Evolutionary conservation across 2,797 vertebrate species (phyloP).

Genomic region (Myotis vivesi): DNA sequence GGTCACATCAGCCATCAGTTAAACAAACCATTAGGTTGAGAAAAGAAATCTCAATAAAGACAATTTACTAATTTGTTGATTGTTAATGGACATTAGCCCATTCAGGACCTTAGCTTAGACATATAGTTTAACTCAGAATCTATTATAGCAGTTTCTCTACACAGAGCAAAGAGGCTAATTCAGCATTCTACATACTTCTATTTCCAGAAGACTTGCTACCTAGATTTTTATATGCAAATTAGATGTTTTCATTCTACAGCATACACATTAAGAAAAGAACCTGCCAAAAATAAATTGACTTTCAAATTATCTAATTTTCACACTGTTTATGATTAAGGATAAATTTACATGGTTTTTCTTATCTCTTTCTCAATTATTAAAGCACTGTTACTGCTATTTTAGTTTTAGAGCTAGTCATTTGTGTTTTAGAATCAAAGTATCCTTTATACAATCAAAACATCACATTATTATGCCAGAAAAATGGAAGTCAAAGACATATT

Average conservation of each 20-base stretch:
- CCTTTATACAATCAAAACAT: conserved; percentile 46
- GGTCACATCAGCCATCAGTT: conserved; percentile 78
- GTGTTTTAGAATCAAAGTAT: conserved; percentile 15
- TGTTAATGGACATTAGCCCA: conserved; percentile 76
- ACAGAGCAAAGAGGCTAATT: conserved; percentile 69
- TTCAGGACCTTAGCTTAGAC: conserved; percentile 66
- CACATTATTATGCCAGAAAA: conserved; percentile 14
- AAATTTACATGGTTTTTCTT: conserved; percentile 46
- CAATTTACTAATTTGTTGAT: conserved; percentile 79
- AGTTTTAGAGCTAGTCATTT: conserved; percentile 46
- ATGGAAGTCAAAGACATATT: conserved; percentile 36
- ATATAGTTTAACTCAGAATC: conserved; percentile 73
- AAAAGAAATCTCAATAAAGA: conserved; percentile 77
- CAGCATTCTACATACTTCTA: conserved; percentile 62
- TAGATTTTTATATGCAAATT: conserved; percentile 66
- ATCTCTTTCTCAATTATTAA: conserved; percentile 50
- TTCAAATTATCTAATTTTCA: conserved; percentile 56
- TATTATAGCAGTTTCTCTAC: conserved; percentile 66
- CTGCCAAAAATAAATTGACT: conserved; percentile 54
- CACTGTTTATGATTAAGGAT: conserved; percentile 35
- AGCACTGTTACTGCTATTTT: conserved; percentile 5
- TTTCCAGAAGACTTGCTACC: conserved; percentile 54
- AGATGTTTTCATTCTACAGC: conserved; percentile 42
- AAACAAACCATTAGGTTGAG: conserved; percentile 79
- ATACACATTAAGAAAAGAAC: conserved; percentile 43